Percentiles rank a stretch among this genome's conserved stretches.
Evolutionary conservation across 2,113 vertebrate genomes (phyloP).

Genomic region (Thymallus thymallus): DNA sequence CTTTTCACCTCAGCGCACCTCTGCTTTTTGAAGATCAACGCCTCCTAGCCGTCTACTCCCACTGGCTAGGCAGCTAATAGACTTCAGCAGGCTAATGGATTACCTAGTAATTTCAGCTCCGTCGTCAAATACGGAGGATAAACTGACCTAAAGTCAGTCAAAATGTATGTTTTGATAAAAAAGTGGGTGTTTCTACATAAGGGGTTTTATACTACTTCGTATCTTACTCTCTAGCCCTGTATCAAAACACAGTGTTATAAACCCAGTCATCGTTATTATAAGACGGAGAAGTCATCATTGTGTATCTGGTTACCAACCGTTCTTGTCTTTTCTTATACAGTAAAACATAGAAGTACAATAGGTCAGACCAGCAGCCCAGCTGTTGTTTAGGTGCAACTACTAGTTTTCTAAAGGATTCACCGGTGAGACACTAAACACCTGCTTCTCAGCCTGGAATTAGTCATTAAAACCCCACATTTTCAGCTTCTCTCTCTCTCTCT

Average conservation of each 20-base stretch:
- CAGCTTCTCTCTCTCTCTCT: conserved; percentile 20
- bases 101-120: not conserved
- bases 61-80: not conserved
- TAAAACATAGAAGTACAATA: conserved; percentile 49
- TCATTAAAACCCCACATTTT: conserved; percentile 65
- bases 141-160: not conserved
- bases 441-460: conserved; percentile 74
- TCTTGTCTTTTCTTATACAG: conserved; percentile 38
- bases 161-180: too few relatives aligned
- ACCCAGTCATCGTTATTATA: not conserved
- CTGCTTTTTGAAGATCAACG: not conserved
- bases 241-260: not conserved
- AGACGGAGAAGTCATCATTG: too few relatives aligned
- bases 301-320: conserved; percentile 51
- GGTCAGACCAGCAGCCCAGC: conserved; percentile 43
- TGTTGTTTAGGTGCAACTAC: conserved; percentile 60
- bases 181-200: too few relatives aligned
- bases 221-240: not conserved
- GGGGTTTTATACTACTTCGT: not conserved
- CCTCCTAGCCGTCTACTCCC: not conserved
- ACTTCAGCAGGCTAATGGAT: not conserved
- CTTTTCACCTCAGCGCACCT: conserved; percentile 19
- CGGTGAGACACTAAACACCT: conserved; percentile 72
- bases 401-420: conserved; percentile 73
- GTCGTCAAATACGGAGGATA: not conserved